Conservation (phyloP, 2,113 vertebrate genomes). For the Tyrannus savana region DNA sequence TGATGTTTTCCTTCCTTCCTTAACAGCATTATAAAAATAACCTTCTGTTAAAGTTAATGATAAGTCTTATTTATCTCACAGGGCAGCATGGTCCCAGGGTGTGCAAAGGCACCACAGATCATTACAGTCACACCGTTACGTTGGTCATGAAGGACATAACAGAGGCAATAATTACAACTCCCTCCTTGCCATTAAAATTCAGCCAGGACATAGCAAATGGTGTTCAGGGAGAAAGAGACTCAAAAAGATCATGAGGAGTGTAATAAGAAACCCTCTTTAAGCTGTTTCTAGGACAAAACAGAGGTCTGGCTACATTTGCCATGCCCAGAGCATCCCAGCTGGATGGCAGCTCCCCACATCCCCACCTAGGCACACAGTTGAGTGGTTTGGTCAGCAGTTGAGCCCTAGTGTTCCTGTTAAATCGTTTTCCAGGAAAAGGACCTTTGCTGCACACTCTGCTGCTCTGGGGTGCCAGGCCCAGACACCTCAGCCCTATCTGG, state of each 20-base stretch:
- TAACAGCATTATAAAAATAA: slow-evolving; percentile 11
- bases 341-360: not conserved
- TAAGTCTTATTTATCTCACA: not conserved
- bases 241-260: not conserved
- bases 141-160: not conserved
- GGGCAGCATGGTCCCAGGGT: not conserved
- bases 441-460: not conserved
- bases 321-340: not conserved
- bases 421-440: fast-evolving
- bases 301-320: not conserved
- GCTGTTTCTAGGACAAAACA: not conserved
- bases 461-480: not conserved
- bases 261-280: not conserved
- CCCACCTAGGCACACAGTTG: not conserved
- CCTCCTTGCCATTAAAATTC: not conserved
- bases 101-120: not conserved
- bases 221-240: not conserved
- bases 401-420: not conserved
- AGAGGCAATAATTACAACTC: slow-evolving; percentile 35
- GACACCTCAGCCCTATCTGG: not conserved
- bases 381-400: not conserved
- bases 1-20: not conserved
- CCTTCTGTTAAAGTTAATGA: not conserved
- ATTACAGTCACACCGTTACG: not conserved
- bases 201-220: not conserved